Evolutionary conservation across 2,113 vertebrate species (phyloP), one percentile per base, ranked within the genome.

Genomic region (Melospiza melodia): DNA sequence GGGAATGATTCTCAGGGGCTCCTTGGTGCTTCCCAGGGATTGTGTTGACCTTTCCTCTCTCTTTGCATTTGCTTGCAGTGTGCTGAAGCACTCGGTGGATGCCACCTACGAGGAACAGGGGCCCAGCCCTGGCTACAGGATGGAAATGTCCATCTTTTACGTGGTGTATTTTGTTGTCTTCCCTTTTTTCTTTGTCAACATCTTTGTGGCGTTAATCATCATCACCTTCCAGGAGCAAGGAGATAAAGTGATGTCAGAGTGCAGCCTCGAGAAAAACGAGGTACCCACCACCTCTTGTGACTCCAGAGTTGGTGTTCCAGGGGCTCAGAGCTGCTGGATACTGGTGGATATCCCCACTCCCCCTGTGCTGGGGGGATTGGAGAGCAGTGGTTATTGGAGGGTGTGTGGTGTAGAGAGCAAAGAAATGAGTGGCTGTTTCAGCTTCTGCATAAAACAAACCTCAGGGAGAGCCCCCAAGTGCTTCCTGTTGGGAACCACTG

Each of bases 201-300:
- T 99, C 97, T 99, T 99, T 19, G 99, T 99, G 81, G 99, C 99
- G 65, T 97, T 99, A 93, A 99, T 99, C 96, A 99, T 99, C 97
- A 99, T 99, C 98, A 99, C 99, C 67, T 99, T 99, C 97, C 99
- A 99, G 98, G 99, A 99, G 96, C 99, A 99, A 96, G 99, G 99
- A 49, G 99, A 99, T 98, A 99, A 99, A 96, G 99, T 98, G 89
- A 97, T 99, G 98, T 99, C 99, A 24, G 99, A 99, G 82, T 99
- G 99, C 98, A 99, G 99, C 97, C 97, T 99, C 66, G 99, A 99
- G 96, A 99, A 99, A 94, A 99, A 99, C 1, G 98, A 99, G 99
- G 99, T 99, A 97, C 72, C 84, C 4, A 2, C 21, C 4, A 2
- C 21, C 4, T 44, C 73, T 95, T 95, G 10, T 55, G 63, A 76